phyloP scores from a whole-genome alignment of 2,888 invertebrate genomes.

The Campoplex capitator region DNA sequence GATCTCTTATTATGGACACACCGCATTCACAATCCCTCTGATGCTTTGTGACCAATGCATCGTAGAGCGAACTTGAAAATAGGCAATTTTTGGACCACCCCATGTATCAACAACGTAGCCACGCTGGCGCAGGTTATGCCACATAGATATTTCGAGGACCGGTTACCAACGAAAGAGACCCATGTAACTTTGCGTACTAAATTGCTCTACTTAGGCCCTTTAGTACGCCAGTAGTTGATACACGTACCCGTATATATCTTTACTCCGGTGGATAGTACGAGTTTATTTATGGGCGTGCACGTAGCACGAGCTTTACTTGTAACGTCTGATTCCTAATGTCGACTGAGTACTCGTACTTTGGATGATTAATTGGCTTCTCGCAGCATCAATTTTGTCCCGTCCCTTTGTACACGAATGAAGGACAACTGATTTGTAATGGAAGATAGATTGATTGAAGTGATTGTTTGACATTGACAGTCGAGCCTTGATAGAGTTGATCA shows the following conservation, averaged over 20 bases:
- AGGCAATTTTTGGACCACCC: not conserved
- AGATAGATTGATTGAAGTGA: conserved; percentile 6
- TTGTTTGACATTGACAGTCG: not conserved
- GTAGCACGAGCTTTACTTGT: conserved; percentile 14
- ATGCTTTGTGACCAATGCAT: not conserved
- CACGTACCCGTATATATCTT: not conserved
- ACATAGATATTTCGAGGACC: conserved; percentile 14
- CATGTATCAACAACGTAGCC: not conserved
- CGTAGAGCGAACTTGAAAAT: not conserved
- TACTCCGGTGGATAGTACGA: conserved; percentile 6
- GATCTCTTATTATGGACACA: not conserved
- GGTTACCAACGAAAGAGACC: conserved; percentile 6
- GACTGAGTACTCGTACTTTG: conserved; percentile 51
- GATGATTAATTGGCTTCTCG: conserved; percentile 45
- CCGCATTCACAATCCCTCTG: not conserved
- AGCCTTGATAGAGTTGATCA: not conserved
- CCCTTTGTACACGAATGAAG: conserved; percentile 3
- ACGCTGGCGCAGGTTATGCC: not conserved
- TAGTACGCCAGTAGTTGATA: not conserved
- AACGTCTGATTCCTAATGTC: conserved; percentile 54
- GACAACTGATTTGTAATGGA: conserved; percentile 1
- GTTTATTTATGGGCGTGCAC: conserved; percentile 41
- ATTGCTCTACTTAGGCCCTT: conserved; percentile 17
- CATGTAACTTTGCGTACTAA: conserved; percentile 10
- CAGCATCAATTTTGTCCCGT: conserved; percentile 20